Base-by-base conservation (phyloP, 2,888 invertebrate species). In the Stenotaenia linearis region DNA sequence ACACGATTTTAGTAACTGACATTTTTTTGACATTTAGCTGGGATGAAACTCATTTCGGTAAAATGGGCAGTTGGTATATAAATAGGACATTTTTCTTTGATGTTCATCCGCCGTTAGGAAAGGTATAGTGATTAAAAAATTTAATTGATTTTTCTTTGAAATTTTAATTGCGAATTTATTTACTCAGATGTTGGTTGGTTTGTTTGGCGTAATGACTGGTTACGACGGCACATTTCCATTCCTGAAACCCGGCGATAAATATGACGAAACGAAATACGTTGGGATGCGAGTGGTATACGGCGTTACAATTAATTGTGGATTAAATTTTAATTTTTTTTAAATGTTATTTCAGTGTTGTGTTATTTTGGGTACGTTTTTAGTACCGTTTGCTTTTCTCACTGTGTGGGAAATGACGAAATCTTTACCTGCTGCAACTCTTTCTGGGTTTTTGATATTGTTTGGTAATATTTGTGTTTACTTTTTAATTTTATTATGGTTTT, bases 41-140 rank as follows among this genome's bases (percentile, higher is more conserved):
- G 96, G 98, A 98, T 88, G 98, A 98, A 89, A 97, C 97, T 32
- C 98, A 98, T 88, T 98, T 98, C 89, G 97, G 97, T 0, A 98
- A 98, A 90, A 97, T 98, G 96, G 96, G 94, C 0, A 96, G 96
- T 85, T 98, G 97, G 96, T 98, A 98, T 85, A 97, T 98, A 82
- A 98, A 97, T 84, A 90, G 95, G 83, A 97, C 97, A 80, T 97
- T 97, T 87, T 98, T 98, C 88, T 98, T 98, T 88, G 98, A 98
- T 88, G 98, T 98, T 0, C 98, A 98, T 88, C 98, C 98, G 80
- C 97, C 98, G 23, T 89, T 97, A 78, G 98, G 97, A 84, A 98
- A 98, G 90, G 96, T 96, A 89, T 85, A 80, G 5, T 23, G 0
- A 15, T 75, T 3, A 28, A 69, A 69, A 28, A 77, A 77, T 6